phyloP scores from a whole-genome alignment of 2,797 vertebrate species.

The Neoniphon sammara region DNA sequence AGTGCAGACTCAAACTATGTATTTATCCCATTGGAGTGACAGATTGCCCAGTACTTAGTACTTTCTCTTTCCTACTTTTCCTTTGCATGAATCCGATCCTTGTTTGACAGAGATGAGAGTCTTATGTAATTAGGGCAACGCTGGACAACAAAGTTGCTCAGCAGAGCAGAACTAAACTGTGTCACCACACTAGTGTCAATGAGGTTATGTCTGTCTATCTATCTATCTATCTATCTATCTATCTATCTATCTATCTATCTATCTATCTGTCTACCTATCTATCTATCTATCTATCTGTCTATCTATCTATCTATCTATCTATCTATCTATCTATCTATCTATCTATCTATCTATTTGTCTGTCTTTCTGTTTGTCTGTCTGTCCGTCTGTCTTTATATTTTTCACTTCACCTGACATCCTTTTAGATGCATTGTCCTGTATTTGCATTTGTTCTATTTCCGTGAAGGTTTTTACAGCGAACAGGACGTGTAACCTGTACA shows the following conservation, averaged over 20 bases:
- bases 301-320: too few relatives aligned
- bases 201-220: background rate
- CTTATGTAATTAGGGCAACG: constrained; percentile 28
- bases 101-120: constrained; percentile 11
- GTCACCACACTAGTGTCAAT: background rate
- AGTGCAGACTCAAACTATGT: background rate
- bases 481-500: too few relatives aligned
- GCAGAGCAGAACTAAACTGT: background rate
- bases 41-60: constrained; percentile 19
- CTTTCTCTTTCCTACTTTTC: constrained; percentile 21
- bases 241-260: too few relatives aligned
- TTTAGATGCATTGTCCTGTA: too few relatives aligned
- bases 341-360: background rate
- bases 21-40: constrained; percentile 14
- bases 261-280: too few relatives aligned
- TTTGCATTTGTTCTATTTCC: background rate
- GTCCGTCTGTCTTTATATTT: constrained; percentile 4
- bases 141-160: constrained; percentile 21
- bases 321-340: too few relatives aligned
- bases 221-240: background rate
- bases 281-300: too few relatives aligned
- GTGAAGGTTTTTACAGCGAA: too few relatives aligned
- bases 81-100: constrained; percentile 9
- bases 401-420: background rate
- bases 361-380: too few relatives aligned